Conservation (phyloP, 2,888 invertebrate genomes). For the Stenolophus ochropezus region DNA sequence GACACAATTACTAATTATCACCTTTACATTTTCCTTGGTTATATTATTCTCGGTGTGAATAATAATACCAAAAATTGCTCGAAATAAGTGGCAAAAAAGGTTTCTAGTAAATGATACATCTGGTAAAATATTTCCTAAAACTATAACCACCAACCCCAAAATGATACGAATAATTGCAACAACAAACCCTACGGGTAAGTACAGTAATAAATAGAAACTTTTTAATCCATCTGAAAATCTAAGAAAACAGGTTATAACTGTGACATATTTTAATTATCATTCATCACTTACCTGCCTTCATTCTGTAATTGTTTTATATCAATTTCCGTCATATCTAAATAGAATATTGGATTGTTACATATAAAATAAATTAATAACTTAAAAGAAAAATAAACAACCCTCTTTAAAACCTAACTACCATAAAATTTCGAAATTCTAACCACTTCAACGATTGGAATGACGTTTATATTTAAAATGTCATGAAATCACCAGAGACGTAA, state of each 20-base stretch:
- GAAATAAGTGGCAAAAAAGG: conserved; percentile 76
- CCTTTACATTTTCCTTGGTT: conserved; percentile 76
- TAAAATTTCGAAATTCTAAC: conserved; percentile 58
- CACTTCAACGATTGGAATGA: conserved; percentile 38
- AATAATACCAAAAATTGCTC: conserved; percentile 78
- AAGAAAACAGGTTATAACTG: conserved; percentile 65
- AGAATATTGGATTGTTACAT: conserved; percentile 46
- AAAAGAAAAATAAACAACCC: conserved; percentile 49
- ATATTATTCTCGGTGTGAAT: conserved; percentile 78
- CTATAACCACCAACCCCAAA: conserved; percentile 75
- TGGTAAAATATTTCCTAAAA: conserved; percentile 77
- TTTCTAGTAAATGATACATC: conserved; percentile 76
- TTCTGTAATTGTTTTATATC: conserved; percentile 71
- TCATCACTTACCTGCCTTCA: conserved; percentile 68
- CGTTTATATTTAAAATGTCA: conserved; percentile 50
- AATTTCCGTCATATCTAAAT: conserved; percentile 69
- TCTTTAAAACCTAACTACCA: conserved; percentile 40
- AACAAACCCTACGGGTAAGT: conserved; percentile 76
- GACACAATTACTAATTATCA: conserved; percentile 82
- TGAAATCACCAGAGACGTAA: conserved; percentile 21
- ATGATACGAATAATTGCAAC: conserved; percentile 74
- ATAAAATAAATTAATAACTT: conserved; percentile 49
- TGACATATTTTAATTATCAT: conserved; percentile 39
- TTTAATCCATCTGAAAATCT: conserved; percentile 75
- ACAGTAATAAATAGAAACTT: conserved; percentile 75